Conservation (phyloP, 2,888 invertebrate genomes). For the Euphydryas editha region DNA sequence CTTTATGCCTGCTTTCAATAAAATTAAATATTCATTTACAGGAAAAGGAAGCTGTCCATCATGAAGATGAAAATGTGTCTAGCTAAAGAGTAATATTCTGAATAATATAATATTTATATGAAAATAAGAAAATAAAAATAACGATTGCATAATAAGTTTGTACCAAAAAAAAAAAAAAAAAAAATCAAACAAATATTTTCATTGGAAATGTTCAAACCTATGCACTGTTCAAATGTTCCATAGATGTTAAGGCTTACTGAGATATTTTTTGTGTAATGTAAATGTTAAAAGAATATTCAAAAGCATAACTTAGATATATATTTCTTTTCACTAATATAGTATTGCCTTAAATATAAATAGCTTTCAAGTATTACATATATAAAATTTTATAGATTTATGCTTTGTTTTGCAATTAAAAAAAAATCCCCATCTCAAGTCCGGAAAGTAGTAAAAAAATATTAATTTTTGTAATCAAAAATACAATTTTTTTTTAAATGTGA, state of each 20-base stretch:
- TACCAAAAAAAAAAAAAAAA: no score
- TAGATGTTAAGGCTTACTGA: neutral
- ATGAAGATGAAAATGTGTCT: neutral
- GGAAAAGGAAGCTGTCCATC: conserved; percentile 3
- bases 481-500: no score
- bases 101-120: neutral
- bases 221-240: neutral
- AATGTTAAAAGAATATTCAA: conserved; percentile 3
- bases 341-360: conserved; percentile 1
- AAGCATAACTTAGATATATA: neutral
- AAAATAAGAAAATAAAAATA: neutral
- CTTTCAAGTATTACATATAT: neutral
- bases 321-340: neutral
- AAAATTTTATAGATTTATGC: no score
- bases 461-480: no score
- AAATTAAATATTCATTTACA: neutral
- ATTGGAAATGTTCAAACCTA: neutral
- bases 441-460: no score
- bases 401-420: no score
- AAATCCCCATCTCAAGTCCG: no score
- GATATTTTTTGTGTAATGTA: neutral
- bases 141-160: neutral
- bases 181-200: neutral
- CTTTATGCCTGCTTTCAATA: neutral
- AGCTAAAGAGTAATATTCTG: neutral